phyloP scores from a whole-genome alignment of 1,140 invertebrate species.

The Drosophila persimilis region DNA sequence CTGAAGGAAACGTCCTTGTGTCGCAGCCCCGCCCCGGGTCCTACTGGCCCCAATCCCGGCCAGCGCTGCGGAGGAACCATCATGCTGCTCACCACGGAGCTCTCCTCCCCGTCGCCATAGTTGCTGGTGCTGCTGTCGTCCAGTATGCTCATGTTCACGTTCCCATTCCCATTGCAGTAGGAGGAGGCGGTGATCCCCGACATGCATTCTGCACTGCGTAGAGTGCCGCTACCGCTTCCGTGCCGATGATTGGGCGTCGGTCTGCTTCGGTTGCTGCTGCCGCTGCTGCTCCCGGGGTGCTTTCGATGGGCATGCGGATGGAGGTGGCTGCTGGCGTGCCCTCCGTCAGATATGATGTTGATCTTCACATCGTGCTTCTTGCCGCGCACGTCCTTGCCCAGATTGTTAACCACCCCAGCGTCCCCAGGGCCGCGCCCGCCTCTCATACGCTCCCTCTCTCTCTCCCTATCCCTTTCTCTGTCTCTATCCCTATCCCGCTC shows the following conservation, averaged over 20 bases:
- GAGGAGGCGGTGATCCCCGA: constrained; percentile 79
- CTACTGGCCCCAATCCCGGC: constrained; percentile 25
- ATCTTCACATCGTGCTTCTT: constrained; percentile 80
- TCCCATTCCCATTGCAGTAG: constrained; percentile 67
- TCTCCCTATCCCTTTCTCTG: constrained; percentile 16
- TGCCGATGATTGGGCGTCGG: constrained; percentile 4
- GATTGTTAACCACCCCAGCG: constrained; percentile 65
- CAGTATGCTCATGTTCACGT: constrained; percentile 11
- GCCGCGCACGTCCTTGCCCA: constrained; percentile 67
- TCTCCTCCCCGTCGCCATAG: constrained; percentile 78
- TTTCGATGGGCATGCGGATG: constrained; percentile 29
- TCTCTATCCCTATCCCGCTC: constrained; percentile 6
- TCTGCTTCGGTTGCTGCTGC: constrained; percentile 43
- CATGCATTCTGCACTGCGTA: constrained; percentile 51
- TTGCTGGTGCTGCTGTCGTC: constrained; percentile 78
- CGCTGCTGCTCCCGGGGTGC: constrained; percentile 23
- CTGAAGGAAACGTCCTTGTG: constrained; percentile 75
- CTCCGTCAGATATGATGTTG: constrained; percentile 76
- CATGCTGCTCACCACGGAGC: constrained; percentile 79
- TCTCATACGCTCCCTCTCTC: constrained; percentile 7
- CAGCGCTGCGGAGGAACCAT: constrained; percentile 68
- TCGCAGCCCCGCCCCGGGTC: constrained; percentile 19
- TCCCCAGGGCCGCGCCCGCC: constrained; percentile 59
- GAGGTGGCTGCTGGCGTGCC: constrained; percentile 12
- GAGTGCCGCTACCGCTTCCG: constrained; percentile 18